Evolutionary conservation across 2,797 vertebrate genomes (phyloP).

Genomic region (Cirrhinus molitorella): DNA sequence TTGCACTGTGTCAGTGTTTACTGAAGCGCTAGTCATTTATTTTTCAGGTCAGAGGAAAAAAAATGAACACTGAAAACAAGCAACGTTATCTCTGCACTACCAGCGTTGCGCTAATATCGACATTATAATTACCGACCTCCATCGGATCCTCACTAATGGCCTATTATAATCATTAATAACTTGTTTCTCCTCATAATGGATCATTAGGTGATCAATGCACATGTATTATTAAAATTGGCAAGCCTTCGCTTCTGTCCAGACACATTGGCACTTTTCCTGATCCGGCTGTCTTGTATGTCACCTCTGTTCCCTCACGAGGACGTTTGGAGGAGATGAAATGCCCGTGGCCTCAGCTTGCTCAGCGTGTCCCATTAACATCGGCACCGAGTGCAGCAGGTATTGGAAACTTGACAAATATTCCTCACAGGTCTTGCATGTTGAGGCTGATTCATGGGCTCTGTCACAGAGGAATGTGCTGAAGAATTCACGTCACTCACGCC

Average conservation of each 20-base stretch:
- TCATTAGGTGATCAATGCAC: constrained; percentile 42
- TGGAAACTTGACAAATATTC: constrained; percentile 44
- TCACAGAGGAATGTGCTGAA: constrained; percentile 26
- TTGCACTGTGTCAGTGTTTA: constrained; percentile 49
- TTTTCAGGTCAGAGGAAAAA: constrained; percentile 33
- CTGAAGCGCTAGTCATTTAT: constrained; percentile 52
- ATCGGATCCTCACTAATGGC: constrained; percentile 27
- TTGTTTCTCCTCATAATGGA: constrained; percentile 19
- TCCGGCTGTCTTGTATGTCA: constrained; percentile 2
- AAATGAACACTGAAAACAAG: constrained; percentile 19
- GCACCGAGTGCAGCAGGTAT: constrained; percentile 11
- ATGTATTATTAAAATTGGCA: constrained; percentile 39
- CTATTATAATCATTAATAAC: constrained; percentile 32
- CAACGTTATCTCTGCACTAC: not conserved
- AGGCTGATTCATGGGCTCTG: constrained; percentile 46
- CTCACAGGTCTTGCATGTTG: constrained; percentile 22
- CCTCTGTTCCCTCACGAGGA: constrained; percentile 19
- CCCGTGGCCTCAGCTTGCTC: constrained; percentile 19
- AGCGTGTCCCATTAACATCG: constrained; percentile 35
- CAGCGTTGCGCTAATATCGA: constrained; percentile 38
- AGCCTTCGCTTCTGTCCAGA: not conserved
- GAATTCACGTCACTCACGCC: constrained; percentile 36
- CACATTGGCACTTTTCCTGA: constrained; percentile 33
- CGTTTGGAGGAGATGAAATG: constrained; percentile 38
- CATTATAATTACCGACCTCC: constrained; percentile 35